Percentiles rank a stretch among this genome's conserved stretches.
phyloP scores from a whole-genome alignment of 2,113 vertebrate genomes.

The Neogobius melanostomus region DNA sequence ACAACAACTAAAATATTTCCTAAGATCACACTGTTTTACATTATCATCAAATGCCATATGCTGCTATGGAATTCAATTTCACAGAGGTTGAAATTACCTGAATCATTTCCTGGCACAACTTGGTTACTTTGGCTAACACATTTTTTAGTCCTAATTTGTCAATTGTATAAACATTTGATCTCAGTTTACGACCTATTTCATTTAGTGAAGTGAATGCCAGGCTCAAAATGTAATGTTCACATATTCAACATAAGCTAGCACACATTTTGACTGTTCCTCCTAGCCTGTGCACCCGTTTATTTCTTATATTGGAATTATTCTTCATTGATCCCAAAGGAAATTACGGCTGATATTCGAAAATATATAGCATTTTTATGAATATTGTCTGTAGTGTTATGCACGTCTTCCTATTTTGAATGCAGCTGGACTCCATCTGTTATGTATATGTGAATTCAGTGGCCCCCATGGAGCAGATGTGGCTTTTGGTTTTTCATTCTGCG shows the following conservation, averaged over 20 bases:
- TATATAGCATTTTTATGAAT: neutral
- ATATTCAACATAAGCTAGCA: neutral
- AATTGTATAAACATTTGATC: no score
- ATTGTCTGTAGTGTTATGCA: neutral
- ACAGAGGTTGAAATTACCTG: neutral
- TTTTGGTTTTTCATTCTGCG: neutral
- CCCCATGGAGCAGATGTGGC: slow-evolving; percentile 12
- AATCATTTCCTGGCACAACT: neutral
- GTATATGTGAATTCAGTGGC: slow-evolving; percentile 16
- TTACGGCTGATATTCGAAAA: neutral
- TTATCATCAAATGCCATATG: neutral
- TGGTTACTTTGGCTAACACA: no score
- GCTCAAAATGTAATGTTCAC: neutral
- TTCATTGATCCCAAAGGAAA: neutral
- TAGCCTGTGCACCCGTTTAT: neutral
- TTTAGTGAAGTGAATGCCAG: neutral
- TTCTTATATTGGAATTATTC: neutral
- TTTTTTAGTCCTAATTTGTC: no score
- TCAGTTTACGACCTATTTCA: no score
- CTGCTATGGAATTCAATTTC: neutral
- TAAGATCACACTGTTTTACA: neutral
- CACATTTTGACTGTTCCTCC: neutral
- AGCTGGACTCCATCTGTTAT: slow-evolving; percentile 29
- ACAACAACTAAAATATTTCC: neutral
- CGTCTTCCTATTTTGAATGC: slow-evolving; percentile 23